Conservation (phyloP, 1,140 invertebrate genomes). For the Magallana angulata region DNA sequence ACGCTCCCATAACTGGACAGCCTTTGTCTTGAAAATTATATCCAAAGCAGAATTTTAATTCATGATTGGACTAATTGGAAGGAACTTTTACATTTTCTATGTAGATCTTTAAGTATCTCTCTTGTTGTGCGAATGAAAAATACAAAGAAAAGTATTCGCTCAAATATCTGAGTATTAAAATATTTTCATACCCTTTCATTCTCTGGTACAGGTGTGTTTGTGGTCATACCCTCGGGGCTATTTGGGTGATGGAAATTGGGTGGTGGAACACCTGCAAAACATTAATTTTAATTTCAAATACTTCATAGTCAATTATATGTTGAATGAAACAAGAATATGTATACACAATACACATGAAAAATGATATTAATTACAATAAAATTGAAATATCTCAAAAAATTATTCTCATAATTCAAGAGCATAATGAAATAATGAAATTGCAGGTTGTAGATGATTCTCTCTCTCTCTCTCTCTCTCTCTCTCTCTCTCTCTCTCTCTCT, state of each 20-base stretch:
- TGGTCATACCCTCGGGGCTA: conserved; percentile 6
- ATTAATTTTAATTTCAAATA: background rate
- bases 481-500: conserved; percentile 1
- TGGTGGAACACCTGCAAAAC: conserved; percentile 24
- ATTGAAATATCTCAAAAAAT: too few species aligned
- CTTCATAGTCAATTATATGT: too few species aligned
- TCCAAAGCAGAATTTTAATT: background rate
- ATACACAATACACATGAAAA: too few species aligned
- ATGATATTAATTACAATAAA: too few species aligned
- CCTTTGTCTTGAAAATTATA: conserved; percentile 55
- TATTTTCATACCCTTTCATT: background rate
- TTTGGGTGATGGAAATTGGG: background rate
- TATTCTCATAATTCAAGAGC: too few species aligned
- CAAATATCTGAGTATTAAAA: too few species aligned
- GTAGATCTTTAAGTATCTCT: too few species aligned
- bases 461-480: background rate
- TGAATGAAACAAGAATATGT: too few species aligned
- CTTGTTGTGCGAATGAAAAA: too few species aligned
- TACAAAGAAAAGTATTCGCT: too few species aligned
- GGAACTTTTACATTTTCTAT: too few species aligned
- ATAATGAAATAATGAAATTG: background rate
- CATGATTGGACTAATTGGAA: too few species aligned
- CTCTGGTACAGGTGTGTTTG: conserved; percentile 36
- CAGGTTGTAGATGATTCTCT: background rate
- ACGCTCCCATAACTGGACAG: conserved; percentile 66